Base-by-base conservation (phyloP, 2,113 vertebrate genomes). In the Tichodroma muraria region DNA sequence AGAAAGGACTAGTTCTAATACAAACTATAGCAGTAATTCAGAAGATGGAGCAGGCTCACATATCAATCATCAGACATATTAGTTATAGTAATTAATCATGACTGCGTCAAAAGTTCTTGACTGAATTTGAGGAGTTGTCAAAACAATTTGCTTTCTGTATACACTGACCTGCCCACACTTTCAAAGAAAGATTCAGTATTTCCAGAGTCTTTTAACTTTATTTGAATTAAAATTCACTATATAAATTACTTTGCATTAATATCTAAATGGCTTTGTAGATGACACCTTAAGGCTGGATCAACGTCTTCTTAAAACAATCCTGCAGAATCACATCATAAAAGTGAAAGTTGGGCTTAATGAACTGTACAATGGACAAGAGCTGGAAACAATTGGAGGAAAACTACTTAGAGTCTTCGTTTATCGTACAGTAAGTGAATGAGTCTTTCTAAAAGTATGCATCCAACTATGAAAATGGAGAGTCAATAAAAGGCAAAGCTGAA, bases 291-390 rank as follows among this genome's bases (percentile, higher is more conserved):
- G 95, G 61, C 98, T 99, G 98, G 99, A 99, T 91, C 98, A 99
- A 85, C 97, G 98, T 2, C 23, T 98, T 56, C 98, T 99, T 47
- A 99, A 65, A 95, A 91, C 97, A 13, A 98, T 99, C 94, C 96
- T 99, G 79, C 98, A 99, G 96, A 99, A 98, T 96, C 99, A 99
- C 88, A 98, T 99, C 90, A 80, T 99, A 94, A 99, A 99, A 96
- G 97, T 96, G 24, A 99, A 99, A 97, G 57, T 99, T 83, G 97
- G 98, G 15, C 98, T 99, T 59, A 98, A 97, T 75, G 96, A 99
- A 82, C 94, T 99, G 83, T 99, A 99, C 97, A 99, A 99, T 38
- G 99, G 99, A 71, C 99, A 99, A 92, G 97, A 91, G 17, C 97
- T 99, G 61, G 99, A 99, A 97, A 99, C 99, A 57, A 96, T 99